Base-by-base conservation (phyloP, 2,797 vertebrate genomes). In the Danio tinwini region DNA sequence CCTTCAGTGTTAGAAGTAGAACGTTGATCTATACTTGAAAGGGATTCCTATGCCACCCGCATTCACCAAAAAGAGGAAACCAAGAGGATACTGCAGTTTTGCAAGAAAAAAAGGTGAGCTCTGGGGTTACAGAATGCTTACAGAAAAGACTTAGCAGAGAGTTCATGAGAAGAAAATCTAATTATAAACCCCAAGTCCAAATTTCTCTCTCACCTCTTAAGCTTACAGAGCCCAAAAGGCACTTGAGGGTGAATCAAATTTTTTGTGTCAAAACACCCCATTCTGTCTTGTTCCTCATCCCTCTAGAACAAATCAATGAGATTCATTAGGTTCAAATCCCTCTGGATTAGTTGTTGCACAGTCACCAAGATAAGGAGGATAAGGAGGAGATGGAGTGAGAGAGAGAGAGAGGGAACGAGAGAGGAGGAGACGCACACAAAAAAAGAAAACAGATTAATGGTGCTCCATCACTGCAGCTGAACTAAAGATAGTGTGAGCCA, bases 251-350 rank as follows among this genome's bases (percentile, higher is more conserved):
- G 64, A 70, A 76, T 71, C 62, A 42, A 42, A 40, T 74, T 74
- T 81, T 67, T 63, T 63, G 80, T 83, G 85, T 91, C 88, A 90
- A 89, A 93, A 88, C 85, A 87, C 75, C 83, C 86, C 79, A 73
- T 88, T 91, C 88, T 85, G 78, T 90, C 86, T 84, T 87, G 82
- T 85, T 89, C 81, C 82, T 85, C 86, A 88, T 87, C 82, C 52
- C 81, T 85, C 87, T 85, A 87, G 84, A 86, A 86, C 81, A 90
- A 90, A 93, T 93, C 91, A 88, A 92, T 91, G 87, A 84, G 67
- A 81, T 90, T 92, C 86, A 92, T 93, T 90, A 91, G 80, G 76
- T 75, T 88, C 85, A 90, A 91, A 91, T 89, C 87, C 86, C 86
- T 73, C 7, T 58, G 85, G 89, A 90, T 89, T 88, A 88, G 81